These are phyloP conservation scores for Bombus ignitus DNA, from an alignment of 1,140 invertebrate genomes.

Conservation along the genomic window DNA sequence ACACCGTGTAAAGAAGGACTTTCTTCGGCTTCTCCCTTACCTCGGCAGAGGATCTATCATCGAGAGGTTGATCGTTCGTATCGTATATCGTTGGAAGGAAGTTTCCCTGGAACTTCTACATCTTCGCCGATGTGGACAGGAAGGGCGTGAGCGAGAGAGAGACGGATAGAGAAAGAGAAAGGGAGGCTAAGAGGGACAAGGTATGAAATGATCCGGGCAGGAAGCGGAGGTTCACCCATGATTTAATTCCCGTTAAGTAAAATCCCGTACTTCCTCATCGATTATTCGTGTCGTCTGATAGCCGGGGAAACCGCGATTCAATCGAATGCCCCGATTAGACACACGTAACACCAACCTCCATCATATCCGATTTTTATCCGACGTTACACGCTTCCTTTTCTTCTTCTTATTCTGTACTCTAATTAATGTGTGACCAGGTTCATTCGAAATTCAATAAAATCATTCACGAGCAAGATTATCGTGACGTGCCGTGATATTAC, in stretches of 20 bases:
- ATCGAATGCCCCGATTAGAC: conserved; percentile 55
- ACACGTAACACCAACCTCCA: conserved; percentile 23
- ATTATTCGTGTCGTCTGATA: conserved; percentile 61
- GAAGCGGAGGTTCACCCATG: conserved; percentile 72
- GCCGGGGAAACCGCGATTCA: conserved; percentile 43
- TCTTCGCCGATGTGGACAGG: conserved; percentile 14
- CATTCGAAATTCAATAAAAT: background rate
- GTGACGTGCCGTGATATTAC: background rate
- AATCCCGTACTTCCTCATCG: conserved; percentile 71
- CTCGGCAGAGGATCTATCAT: background rate
- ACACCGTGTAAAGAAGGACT: no score
- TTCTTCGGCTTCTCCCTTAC: conserved; percentile 4
- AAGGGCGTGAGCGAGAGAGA: background rate
- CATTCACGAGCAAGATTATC: background rate
- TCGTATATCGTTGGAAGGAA: conserved; percentile 36
- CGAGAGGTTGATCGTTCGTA: conserved; percentile 16
- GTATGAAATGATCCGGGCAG: conserved; percentile 62
- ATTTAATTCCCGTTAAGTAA: conserved; percentile 74
- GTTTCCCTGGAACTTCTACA: conserved; percentile 42
- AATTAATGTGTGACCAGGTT: background rate
- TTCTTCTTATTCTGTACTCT: background rate
- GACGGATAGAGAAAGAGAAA: background rate
- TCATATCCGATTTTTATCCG: conserved; percentile 32
- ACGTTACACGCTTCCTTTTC: background rate
- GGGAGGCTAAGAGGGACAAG: conserved; percentile 15